These are phyloP conservation scores for Nephrotoma flavescens DNA, from an alignment of 2,888 invertebrate species.

Conservation along the genomic window DNA sequence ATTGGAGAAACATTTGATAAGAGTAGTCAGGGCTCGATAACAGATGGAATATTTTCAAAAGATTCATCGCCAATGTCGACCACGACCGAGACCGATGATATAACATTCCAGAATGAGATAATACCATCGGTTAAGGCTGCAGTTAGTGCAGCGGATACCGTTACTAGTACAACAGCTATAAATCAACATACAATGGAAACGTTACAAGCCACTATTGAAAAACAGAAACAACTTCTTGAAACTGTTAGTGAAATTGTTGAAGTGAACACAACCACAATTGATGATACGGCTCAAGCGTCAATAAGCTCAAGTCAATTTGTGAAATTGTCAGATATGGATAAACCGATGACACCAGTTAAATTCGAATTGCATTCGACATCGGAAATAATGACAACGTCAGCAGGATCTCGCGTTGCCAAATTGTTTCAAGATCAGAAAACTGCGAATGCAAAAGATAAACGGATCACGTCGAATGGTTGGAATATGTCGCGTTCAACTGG, in stretches of 20 bases:
- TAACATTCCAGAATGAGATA: slow-evolving; percentile 30
- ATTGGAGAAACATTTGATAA: slow-evolving; percentile 33
- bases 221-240: slow-evolving; percentile 30
- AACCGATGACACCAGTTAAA: slow-evolving; percentile 35
- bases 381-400: slow-evolving; percentile 27
- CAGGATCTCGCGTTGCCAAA: slow-evolving; percentile 26
- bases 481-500: slow-evolving; percentile 47
- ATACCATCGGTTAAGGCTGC: not conserved
- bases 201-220: slow-evolving; percentile 26
- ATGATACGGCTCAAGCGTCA: slow-evolving; percentile 12
- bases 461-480: slow-evolving; percentile 16
- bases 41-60: slow-evolving; percentile 31
- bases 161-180: slow-evolving; percentile 33
- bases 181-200: slow-evolving; percentile 27
- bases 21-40: slow-evolving; percentile 30
- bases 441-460: slow-evolving; percentile 45
- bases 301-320: slow-evolving; percentile 41
- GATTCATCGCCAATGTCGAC: slow-evolving; percentile 30
- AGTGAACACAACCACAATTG: not conserved
- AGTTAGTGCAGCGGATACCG: slow-evolving; percentile 18
- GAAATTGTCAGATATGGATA: slow-evolving; percentile 65
- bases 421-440: slow-evolving; percentile 22
- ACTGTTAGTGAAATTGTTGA: slow-evolving; percentile 27
- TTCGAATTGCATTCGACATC: slow-evolving; percentile 33
- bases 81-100: slow-evolving; percentile 30